Percentiles rank a stretch among this genome's conserved stretches.
Conservation (phyloP, 2,797 vertebrate species). For the Enteromius unitaeniatus region DNA sequence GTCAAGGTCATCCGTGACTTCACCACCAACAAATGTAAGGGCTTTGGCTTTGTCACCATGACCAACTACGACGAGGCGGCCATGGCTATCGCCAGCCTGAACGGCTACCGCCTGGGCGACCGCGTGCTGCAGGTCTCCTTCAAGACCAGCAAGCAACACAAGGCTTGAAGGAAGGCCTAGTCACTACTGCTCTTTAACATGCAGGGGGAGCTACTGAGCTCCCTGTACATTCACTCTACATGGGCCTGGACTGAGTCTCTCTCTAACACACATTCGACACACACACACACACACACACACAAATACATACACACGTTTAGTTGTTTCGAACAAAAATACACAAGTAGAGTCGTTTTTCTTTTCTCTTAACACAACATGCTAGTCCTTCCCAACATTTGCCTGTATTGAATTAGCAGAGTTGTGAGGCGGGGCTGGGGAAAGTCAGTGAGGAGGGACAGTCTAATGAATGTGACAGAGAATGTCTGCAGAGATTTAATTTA, state of each 20-base stretch:
- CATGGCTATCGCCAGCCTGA: conserved; percentile 97
- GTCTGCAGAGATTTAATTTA: conserved; percentile 85
- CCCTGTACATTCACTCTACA: conserved; percentile 80
- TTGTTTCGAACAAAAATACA: conserved; percentile 74
- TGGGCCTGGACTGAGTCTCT: conserved; percentile 85
- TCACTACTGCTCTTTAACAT: conserved; percentile 73
- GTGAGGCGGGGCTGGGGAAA: conserved; percentile 70
- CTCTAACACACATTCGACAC: conserved; percentile 73
- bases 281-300: conserved; percentile 51
- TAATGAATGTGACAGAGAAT: conserved; percentile 85
- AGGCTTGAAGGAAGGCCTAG: conserved; percentile 83
- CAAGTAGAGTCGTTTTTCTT: conserved; percentile 75
- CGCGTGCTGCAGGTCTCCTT: conserved; percentile 98
- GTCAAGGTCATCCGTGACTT: conserved; percentile 98
- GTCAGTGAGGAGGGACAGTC: conserved; percentile 75
- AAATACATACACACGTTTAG: conserved; percentile 69
- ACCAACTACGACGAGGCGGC: conserved; percentile 98
- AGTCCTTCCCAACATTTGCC: conserved; percentile 84
- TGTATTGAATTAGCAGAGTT: conserved; percentile 84
- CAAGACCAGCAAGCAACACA: conserved; percentile 99
- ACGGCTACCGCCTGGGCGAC: conserved; percentile 94
- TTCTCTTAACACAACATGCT: conserved; percentile 82
- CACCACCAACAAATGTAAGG: conserved; percentile 99
- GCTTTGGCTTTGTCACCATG: conserved; percentile 98
- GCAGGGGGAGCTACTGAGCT: conserved; percentile 73